phyloP scores from a whole-genome alignment of 2,113 vertebrate species.

The Malurus melanocephalus region DNA sequence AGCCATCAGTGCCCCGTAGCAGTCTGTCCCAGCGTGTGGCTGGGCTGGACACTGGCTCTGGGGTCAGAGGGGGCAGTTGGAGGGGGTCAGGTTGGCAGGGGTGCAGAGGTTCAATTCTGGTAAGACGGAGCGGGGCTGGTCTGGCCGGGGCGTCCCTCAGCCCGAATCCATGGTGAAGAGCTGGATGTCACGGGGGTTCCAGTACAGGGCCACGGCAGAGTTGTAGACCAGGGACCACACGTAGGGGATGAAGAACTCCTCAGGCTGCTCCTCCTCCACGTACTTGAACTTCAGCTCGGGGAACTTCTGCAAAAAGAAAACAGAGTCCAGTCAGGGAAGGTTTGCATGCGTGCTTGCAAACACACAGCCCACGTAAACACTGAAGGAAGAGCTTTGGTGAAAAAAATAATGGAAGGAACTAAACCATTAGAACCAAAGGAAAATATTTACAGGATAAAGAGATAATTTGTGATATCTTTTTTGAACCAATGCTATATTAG shows the following conservation, averaged over 20 bases:
- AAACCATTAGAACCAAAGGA: not conserved
- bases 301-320: slow-evolving; percentile 84
- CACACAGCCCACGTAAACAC: not conserved
- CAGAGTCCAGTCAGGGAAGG: not conserved
- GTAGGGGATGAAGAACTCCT: slow-evolving; percentile 97
- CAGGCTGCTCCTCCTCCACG: slow-evolving; percentile 95
- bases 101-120: not conserved
- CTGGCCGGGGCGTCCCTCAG: slow-evolving; percentile 57
- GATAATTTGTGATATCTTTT: not conserved
- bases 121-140: not conserved
- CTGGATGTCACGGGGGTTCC: slow-evolving; percentile 89
- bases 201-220: slow-evolving; percentile 88
- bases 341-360: not conserved
- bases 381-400: not conserved
- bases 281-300: slow-evolving; percentile 97
- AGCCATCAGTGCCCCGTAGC: not conserved
- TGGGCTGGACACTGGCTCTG: not conserved
- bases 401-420: not conserved
- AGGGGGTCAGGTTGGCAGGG: not conserved
- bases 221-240: slow-evolving; percentile 97
- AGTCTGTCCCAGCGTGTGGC: not conserved
- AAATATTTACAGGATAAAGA: not conserved
- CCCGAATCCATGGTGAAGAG: slow-evolving; percentile 94
- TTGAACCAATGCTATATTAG: not conserved
- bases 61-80: not conserved